Conservation (phyloP, 2,888 invertebrate species). For the Drosophila meridiana region DNA sequence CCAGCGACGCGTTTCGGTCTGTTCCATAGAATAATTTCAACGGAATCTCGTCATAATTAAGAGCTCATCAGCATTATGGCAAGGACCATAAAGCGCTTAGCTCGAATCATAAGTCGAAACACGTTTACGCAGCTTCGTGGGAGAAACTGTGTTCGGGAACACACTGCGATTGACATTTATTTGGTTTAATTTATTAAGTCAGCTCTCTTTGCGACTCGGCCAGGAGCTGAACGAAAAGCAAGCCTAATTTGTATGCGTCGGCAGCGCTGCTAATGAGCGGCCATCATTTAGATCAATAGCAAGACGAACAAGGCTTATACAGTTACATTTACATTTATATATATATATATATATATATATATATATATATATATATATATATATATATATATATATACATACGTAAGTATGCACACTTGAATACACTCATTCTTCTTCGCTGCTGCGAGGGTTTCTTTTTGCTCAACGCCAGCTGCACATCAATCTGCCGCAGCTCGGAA, state of each 20-base stretch:
- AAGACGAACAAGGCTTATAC: constrained; percentile 40
- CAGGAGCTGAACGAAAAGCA: constrained; percentile 13
- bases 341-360: constrained; percentile 8
- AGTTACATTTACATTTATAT: constrained; percentile 25
- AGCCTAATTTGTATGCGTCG: constrained; percentile 75
- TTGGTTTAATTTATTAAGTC: constrained; percentile 78
- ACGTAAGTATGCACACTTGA: not conserved
- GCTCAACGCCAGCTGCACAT: constrained; percentile 59
- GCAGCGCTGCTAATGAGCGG: constrained; percentile 71
- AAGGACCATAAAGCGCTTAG: not conserved
- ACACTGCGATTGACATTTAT: constrained; percentile 51
- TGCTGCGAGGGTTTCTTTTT: not conserved
- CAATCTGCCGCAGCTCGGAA: constrained; percentile 59
- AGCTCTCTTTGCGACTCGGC: constrained; percentile 30
- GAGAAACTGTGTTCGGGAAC: constrained; percentile 30
- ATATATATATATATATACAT: constrained; percentile 13
- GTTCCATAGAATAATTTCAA: constrained; percentile 38
- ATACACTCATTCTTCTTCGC: not conserved
- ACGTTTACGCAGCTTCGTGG: constrained; percentile 19
- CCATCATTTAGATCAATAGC: constrained; percentile 78
- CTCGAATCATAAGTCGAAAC: constrained; percentile 15
- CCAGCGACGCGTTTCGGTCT: constrained; percentile 32
- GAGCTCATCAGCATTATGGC: not conserved
- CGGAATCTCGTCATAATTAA: constrained; percentile 13
- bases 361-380: constrained; percentile 1